Base-by-base conservation (phyloP, 2,888 invertebrate species). In the Anticlea derivata region DNA sequence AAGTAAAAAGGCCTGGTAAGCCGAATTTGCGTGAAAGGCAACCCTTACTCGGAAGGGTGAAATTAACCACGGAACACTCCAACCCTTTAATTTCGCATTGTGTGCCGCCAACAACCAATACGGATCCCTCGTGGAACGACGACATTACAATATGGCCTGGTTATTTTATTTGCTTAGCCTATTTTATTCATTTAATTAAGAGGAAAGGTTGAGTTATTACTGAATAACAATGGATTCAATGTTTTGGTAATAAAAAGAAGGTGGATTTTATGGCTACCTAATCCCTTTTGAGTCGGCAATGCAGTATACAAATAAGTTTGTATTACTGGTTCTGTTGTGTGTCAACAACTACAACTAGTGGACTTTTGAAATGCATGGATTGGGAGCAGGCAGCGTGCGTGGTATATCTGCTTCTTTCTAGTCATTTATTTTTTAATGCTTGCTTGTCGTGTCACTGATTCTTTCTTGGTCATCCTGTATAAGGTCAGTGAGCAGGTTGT, bases 31-130 rank as follows among this genome's bases (percentile, higher is more conserved):
- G 50, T 51, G 53, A 58, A 60, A 52, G 48, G 41, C 50, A 22
- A 49, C 54, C 55, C 54, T 61, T 52, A 61, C 35, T 58, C 39
- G 54, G 46, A 51, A 62, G 56, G 60, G 62, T 55, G 35, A 58
- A 60, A 62, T 60, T 58, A 58, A 62, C 62, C 62, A 53, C 60
- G 54, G 53, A 58, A 60, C 62, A 52, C 62, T 62, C 44, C 50
- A 52, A 56, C 56, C 62, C 60, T 58, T 60, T 60, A 56, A 58
- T 62, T 60, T 62, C 52, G 38, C 60, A 58, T 60, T 62, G 60
- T 62, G 48, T 56, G 52, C 61, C 50, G 49, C 58, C 50, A 51
- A 61, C 55, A 57, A 62, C 58, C 60, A 56, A 58, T 60, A 60
- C 52, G 53, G 52, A 53, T 24, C 54, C 61, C 50, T 50, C 37